Evolutionary conservation across 1,140 invertebrate species (phyloP), one percentile per base, ranked within the genome.

Genomic region (Homalodisca vitripennis): DNA sequence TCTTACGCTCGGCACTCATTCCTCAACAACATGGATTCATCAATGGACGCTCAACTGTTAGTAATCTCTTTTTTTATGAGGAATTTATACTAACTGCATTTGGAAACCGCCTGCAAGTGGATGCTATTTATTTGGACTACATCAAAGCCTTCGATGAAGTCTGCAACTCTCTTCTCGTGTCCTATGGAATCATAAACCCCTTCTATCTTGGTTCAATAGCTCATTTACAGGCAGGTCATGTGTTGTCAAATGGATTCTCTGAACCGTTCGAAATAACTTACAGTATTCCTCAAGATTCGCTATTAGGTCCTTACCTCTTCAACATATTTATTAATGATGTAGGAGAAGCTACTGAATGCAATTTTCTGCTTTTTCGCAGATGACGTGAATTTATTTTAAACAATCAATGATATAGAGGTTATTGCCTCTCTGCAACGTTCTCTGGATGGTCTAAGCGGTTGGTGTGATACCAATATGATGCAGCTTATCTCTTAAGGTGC

Each of bases 11-110:
- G 3, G 22, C 20, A 6, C 20, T 53, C 3, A 53, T 53, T 6
- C 48, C 48, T 3, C 48, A 53, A 20, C 48, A 53, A 53, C 48
- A 53, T 53, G 48, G 48, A 22, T 53, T 53, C 48, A 53, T 20
- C 12, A 53, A 20, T 24, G 48, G 12, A 6, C 48, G 48, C 6
- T 53, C 48, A 14, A 53, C 48, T 6, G 48, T 53, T 24, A 53
- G 10, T 53, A 24, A 13, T 20, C 22, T 24, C 20, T 6, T 53
- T 41, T 17, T 10, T 10, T 41, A 41, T 41, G 34, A 41, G 17
- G 34, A 41, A 41, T 41, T 41, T 41, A 41, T 41, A 17, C 17
- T 41, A 17, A 10, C 17, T 10, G 34, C 34, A 6, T 41, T 41
- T 41, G 34, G 6, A 6, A 41, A 41, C 34, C 17, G 17, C 17